Percentiles rank a stretch among this genome's conserved stretches.
These are phyloP conservation scores for Drosophila tanythrix DNA, from an alignment of 2,888 invertebrate genomes.

Conservation along the genomic window DNA sequence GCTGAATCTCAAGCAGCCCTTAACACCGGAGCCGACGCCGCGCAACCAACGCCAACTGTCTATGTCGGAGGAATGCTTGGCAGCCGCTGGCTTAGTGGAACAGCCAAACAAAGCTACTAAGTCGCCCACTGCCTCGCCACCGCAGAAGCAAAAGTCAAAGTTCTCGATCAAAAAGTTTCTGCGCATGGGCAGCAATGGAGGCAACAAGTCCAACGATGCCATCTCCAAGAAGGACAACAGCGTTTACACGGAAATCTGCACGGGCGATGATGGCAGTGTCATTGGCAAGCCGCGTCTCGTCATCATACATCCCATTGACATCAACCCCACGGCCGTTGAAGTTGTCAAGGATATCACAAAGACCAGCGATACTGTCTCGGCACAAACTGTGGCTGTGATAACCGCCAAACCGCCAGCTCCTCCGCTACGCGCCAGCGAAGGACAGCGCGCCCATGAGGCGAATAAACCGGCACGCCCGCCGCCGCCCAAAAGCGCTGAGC, in stretches of 20 bases:
- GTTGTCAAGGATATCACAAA: constrained; percentile 89
- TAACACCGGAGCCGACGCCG: constrained; percentile 88
- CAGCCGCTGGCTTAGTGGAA: constrained; percentile 60
- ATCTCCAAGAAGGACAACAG: constrained; percentile 83
- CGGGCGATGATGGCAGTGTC: constrained; percentile 82
- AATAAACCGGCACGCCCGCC: constrained; percentile 90
- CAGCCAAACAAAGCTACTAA: constrained; percentile 54
- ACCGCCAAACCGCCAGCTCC: constrained; percentile 91
- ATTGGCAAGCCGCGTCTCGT: constrained; percentile 90
- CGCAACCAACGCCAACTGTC: constrained; percentile 89
- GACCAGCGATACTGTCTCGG: constrained; percentile 80
- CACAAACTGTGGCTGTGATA: constrained; percentile 83
- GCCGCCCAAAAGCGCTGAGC: constrained; percentile 89
- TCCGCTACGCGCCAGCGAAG: constrained; percentile 87
- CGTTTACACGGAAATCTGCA: constrained; percentile 85
- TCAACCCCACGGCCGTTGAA: constrained; percentile 92
- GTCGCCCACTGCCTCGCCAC: constrained; percentile 55
- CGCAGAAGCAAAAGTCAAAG: constrained; percentile 88
- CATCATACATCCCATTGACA: constrained; percentile 94
- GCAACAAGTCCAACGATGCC: constrained; percentile 88
- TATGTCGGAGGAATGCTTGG: constrained; percentile 90
- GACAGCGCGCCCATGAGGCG: constrained; percentile 84
- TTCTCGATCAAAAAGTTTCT: constrained; percentile 94
- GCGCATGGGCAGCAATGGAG: constrained; percentile 90
- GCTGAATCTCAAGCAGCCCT: constrained; percentile 80